Evolutionary conservation across 2,888 invertebrate genomes (phyloP).

Genomic region (Furcula furcula): DNA sequence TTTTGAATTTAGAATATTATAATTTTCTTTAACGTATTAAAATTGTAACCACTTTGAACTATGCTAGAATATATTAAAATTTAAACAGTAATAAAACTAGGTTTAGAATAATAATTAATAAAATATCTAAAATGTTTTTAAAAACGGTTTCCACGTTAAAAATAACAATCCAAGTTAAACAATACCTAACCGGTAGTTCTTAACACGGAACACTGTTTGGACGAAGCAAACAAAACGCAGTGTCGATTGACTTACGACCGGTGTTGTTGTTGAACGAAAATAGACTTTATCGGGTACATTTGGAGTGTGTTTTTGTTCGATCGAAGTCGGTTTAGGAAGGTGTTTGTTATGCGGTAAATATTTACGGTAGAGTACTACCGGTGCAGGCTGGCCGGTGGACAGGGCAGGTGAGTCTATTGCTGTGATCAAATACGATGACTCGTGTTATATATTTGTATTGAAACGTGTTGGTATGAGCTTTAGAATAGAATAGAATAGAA

Average conservation of each 20-base stretch:
- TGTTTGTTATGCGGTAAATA: slow-evolving; percentile 47
- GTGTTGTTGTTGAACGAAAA: slow-evolving; percentile 5
- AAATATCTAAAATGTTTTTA: slow-evolving; percentile 34
- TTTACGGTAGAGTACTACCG: slow-evolving; percentile 36
- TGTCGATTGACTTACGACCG: slow-evolving; percentile 41
- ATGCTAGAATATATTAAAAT: too few relatives aligned
- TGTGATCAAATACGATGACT: neutral
- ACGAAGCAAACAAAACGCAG: slow-evolving; percentile 31
- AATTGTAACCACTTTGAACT: too few relatives aligned
- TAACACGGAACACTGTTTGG: slow-evolving; percentile 37
- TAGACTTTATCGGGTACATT: slow-evolving; percentile 11
- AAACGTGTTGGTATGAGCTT: neutral
- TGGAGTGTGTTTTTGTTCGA: slow-evolving; percentile 31
- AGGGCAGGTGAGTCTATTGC: slow-evolving; percentile 36
- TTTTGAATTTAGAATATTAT: too few relatives aligned
- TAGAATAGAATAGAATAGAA: too few relatives aligned
- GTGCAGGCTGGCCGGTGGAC: slow-evolving; percentile 18
- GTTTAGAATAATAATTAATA: slow-evolving; percentile 42
- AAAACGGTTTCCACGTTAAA: slow-evolving; percentile 39
- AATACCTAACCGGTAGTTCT: slow-evolving; percentile 47
- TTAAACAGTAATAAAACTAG: slow-evolving; percentile 14
- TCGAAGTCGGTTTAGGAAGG: slow-evolving; percentile 28
- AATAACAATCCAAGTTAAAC: slow-evolving; percentile 56
- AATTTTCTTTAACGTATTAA: too few relatives aligned
- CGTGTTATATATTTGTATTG: neutral